phyloP scores from a whole-genome alignment of 2,888 invertebrate genomes.

The Clusia tigrina region DNA sequence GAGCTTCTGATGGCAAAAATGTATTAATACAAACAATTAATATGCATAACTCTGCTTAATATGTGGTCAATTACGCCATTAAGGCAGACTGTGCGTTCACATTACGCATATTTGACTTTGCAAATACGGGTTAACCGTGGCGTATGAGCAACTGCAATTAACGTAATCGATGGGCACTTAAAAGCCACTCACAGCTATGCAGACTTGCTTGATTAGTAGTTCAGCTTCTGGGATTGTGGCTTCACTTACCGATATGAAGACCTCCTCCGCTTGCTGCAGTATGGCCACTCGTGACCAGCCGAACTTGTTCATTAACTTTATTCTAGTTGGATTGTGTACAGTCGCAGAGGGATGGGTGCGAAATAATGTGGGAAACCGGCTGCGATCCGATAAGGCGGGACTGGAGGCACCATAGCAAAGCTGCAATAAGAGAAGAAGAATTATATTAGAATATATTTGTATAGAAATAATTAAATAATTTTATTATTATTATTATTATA shows the following conservation, averaged over 20 bases:
- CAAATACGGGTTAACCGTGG: too few relatives aligned
- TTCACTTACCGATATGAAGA: conserved; percentile 84
- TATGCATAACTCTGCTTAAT: too few relatives aligned
- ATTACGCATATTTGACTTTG: not conserved
- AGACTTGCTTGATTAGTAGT: too few relatives aligned
- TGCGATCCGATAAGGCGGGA: conserved; percentile 95
- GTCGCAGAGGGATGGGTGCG: conserved; percentile 99
- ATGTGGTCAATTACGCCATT: too few relatives aligned
- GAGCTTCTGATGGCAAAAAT: too few relatives aligned
- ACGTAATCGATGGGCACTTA: not conserved
- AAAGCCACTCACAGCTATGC: too few relatives aligned
- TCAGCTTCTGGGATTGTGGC: too few relatives aligned
- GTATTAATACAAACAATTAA: too few relatives aligned
- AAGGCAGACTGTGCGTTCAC: too few relatives aligned
- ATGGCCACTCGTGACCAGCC: conserved; percentile 98
- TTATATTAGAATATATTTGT: too few relatives aligned
- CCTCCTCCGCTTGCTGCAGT: conserved; percentile 97
- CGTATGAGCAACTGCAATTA: not conserved
- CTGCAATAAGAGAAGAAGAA: conserved; percentile 72
- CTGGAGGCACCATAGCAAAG: conserved; percentile 98
- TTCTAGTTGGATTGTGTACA: conserved; percentile 97
- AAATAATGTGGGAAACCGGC: conserved; percentile 96
- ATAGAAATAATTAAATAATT: too few relatives aligned
- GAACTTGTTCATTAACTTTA: conserved; percentile 95
- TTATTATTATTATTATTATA: too few relatives aligned